Evolutionary conservation across 1,140 invertebrate genomes (phyloP), one percentile per base, ranked within the genome.

Genomic region (Apolygus lucorum): DNA sequence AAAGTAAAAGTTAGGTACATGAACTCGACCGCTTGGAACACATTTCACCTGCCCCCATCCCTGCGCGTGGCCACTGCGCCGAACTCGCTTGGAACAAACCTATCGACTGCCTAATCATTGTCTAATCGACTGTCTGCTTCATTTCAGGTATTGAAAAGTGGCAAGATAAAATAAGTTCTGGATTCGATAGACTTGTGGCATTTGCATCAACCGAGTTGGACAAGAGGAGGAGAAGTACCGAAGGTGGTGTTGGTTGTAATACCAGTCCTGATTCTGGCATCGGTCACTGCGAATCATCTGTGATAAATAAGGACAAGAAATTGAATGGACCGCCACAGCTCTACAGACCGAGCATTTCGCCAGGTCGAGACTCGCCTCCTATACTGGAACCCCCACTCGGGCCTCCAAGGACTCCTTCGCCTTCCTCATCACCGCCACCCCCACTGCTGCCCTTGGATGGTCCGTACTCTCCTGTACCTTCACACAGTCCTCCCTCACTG

Each of bases 171-270:
- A 92, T 93, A 74, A 90, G 87, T 76, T 91, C 88, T 74, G 88
- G 90, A 29, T 94, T 94, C 81, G 91, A 95, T 80, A 85, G 90
- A 67, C 81, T 93, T 71, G 88, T 93, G 69, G 91, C 90, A 26
- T 90, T 93, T 78, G 91, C 91, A 4, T 90, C 90, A 1, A 91
- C 89, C 1, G 90, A 92, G 74, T 81, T 93, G 73, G 90, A 92
- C 76, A 89, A 91, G 77, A 83, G 90, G 71, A 82, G 89, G 29
- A 82, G 88, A 70, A 91, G 89, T 24, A 89, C 88, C 0, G 88
- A 91, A 76, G 86, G 72, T 14, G 72, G 74, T 64, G 79, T 83
- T 70, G 83, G 83, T 72, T 85, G 84, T 71, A 90, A 90, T 75
- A 90, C 88, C 14, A 90, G 88, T 72, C 89, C 89, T 0, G 88